Conservation (phyloP, 2,113 vertebrate genomes). For the Lates calcarifer region DNA sequence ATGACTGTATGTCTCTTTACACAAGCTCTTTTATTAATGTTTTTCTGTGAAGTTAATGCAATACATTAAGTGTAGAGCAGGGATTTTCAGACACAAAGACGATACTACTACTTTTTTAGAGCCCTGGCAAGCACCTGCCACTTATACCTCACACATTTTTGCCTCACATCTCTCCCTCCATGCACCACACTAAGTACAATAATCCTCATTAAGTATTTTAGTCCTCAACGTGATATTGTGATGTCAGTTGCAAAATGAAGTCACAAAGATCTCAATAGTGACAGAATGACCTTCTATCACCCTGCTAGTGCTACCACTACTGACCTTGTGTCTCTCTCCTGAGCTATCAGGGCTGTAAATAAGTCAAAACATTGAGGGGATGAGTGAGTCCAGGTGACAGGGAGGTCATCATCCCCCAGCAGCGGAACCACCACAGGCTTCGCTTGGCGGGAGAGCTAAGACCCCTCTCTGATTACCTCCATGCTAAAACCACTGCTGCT, state of each 20-base stretch:
- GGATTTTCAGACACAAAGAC: no score
- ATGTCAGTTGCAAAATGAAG: not conserved
- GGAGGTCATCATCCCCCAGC: not conserved
- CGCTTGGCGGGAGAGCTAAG: not conserved
- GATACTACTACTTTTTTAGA: no score
- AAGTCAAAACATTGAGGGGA: not conserved
- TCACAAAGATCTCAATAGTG: not conserved
- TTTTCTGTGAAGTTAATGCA: not conserved
- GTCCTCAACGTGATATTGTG: not conserved
- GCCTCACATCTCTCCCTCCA: not conserved
- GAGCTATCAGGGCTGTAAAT: not conserved
- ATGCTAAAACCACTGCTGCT: constrained; percentile 15
- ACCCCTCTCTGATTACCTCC: constrained; percentile 10
- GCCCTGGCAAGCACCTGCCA: not conserved
- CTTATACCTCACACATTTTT: not conserved
- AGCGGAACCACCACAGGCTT: not conserved
- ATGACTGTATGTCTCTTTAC: not conserved
- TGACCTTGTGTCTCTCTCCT: not conserved
- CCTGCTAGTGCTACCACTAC: not conserved
- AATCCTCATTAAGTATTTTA: not conserved
- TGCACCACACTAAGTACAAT: not conserved
- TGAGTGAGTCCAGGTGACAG: constrained; percentile 27
- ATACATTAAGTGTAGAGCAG: no score
- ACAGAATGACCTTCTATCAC: not conserved
- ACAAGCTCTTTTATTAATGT: not conserved